Base-by-base conservation (phyloP, 2,113 vertebrate species). In the Pseudorasbora parva region DNA sequence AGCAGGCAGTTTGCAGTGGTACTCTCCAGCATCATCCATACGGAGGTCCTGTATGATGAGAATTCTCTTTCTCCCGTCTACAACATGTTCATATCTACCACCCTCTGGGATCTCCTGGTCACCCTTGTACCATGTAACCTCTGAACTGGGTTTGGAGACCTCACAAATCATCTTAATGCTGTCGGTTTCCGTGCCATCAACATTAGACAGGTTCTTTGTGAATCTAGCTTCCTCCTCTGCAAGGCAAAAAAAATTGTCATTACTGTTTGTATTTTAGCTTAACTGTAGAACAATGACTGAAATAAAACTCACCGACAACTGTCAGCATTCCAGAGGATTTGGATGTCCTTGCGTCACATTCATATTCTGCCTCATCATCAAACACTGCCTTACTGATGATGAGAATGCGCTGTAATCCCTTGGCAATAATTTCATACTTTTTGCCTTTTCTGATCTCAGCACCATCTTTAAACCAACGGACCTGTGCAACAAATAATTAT, bases 331-430 rank as follows among this genome's bases (percentile, higher is more conserved):
- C 98, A 0, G 96, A 97, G 41, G 95, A 96, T 90, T 96, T 96
- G 47, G 96, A 94, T 47, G 96, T 96, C 89, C 93, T 96, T 69
- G 96, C 97, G 86, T 99, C 97, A 90, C 98, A 99, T 87, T 97
- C 96, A 77, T 99, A 99, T 89, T 99, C 98, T 6, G 98, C 98
- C 91, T 99, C 98, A 85, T 99, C 98, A 66, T 97, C 96, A 37
- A 99, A 96, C 14, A 94, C 89, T 3, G 97, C 96, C 91, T 98
- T 99, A 89, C 93, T 97, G 86, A 99, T 72, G 41, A 98, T 92
- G 77, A 99, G 97, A 90, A 95, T 94, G 33, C 92, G 96, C 85
- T 97, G 94, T 71, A 94, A 93, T 62, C 97, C 98, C 89, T 96
- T 97, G 45, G 95, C 93, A 60, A 97, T 95, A 23, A 99, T 97